Percentiles rank a stretch among this genome's conserved stretches.
Evolutionary conservation across 2,113 vertebrate species (phyloP).

Genomic region (Podarcis cretensis): DNA sequence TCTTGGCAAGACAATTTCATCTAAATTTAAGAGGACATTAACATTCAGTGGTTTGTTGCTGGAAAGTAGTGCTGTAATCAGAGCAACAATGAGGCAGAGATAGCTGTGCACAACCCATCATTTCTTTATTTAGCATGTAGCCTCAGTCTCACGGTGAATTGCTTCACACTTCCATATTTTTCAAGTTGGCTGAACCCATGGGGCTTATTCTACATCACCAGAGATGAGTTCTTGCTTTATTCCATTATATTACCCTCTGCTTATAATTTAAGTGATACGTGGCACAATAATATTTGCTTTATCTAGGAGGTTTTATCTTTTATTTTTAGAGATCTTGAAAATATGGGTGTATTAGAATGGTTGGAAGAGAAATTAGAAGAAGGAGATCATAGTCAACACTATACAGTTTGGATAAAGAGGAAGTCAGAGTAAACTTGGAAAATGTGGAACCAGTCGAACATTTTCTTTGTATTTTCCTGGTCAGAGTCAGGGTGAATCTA

Average conservation of each 20-base stretch:
- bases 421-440: neutral
- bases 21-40: neutral
- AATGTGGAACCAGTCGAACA: neutral
- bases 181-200: neutral
- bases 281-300: neutral
- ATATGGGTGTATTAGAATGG: neutral
- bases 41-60: slow-evolving; percentile 1
- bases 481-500: too few species aligned
- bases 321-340: neutral
- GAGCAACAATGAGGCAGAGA: neutral
- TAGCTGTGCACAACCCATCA: neutral
- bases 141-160: slow-evolving; percentile 19
- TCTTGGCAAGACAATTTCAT: neutral
- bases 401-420: neutral
- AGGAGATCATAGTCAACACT: neutral
- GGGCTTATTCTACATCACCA: too few species aligned
- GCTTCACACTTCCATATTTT: slow-evolving; percentile 35
- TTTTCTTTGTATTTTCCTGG: too few species aligned
- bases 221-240: neutral
- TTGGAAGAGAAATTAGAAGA: neutral
- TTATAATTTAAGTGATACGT: neutral
- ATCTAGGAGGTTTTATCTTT: neutral
- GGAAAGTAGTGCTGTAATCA: neutral
- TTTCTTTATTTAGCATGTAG: neutral
- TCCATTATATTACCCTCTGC: neutral